These are phyloP conservation scores for Oreochromis tanganicae DNA, from an alignment of 2,113 vertebrate species.

Conservation along the genomic window DNA sequence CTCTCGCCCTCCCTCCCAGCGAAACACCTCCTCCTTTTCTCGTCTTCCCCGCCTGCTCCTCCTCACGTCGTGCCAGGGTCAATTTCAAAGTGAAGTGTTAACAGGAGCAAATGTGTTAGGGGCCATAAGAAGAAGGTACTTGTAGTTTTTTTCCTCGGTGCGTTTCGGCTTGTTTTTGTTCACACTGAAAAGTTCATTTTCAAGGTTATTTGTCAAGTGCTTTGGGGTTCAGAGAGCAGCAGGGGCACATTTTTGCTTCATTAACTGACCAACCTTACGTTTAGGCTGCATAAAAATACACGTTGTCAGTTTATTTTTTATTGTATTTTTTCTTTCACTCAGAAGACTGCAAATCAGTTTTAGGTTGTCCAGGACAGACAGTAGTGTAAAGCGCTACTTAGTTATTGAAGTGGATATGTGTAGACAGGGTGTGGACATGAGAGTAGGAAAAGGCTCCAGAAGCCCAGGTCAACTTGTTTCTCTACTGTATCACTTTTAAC, in stretches of 20 bases:
- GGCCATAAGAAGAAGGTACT: conserved; percentile 10
- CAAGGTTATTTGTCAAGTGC: conserved; percentile 43
- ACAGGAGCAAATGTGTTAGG: conserved; percentile 74
- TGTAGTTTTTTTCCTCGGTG: not conserved
- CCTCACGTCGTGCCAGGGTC: conserved; percentile 68
- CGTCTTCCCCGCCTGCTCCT: not conserved
- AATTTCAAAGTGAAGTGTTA: conserved; percentile 92
- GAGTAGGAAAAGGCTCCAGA: conserved; percentile 8
- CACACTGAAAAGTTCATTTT: conserved; percentile 30
- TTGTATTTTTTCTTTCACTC: not conserved
- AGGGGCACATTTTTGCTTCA: not conserved
- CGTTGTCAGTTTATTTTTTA: not conserved
- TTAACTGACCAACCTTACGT: too few relatives aligned
- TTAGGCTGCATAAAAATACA: not conserved
- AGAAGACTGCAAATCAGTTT: not conserved
- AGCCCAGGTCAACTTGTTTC: conserved; percentile 39
- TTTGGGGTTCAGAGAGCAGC: not conserved
- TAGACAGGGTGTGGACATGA: conserved; percentile 62
- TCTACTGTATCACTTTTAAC: conserved; percentile 67
- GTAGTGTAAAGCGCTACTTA: not conserved
- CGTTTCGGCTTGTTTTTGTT: not conserved
- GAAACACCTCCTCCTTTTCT: conserved; percentile 43
- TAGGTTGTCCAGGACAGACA: not conserved
- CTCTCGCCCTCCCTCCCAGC: conserved; percentile 52
- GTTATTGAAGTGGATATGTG: conserved; percentile 49